phyloP scores from a whole-genome alignment of 2,888 invertebrate species.

The Aspidapion aeneum region DNA sequence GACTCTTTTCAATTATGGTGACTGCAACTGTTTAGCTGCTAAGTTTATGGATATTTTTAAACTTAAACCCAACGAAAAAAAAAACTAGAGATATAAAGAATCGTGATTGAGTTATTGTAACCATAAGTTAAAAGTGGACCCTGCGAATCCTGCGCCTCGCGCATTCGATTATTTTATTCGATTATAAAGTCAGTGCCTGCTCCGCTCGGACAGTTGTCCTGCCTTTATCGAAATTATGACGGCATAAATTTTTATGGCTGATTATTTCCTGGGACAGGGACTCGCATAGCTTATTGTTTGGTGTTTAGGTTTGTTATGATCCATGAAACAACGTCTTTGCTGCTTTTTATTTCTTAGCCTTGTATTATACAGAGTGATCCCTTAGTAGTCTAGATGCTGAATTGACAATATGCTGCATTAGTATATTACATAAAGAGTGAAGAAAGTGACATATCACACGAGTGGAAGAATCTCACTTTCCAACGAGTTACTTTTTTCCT shows the following conservation, averaged over 20 bases:
- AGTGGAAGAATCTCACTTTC: no score
- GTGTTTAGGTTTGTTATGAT: neutral
- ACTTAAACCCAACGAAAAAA: neutral
- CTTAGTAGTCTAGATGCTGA: no score
- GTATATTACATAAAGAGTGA: no score
- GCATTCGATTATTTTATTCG: neutral
- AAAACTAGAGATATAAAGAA: conserved; percentile 10
- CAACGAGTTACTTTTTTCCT: no score
- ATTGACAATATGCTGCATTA: no score
- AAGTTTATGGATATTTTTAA: no score
- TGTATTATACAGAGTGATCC: no score
- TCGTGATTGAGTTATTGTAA: conserved; percentile 50
- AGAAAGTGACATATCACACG: no score
- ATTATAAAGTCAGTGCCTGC: neutral
- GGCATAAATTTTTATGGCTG: conserved; percentile 9
- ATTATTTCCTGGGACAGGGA: conserved; percentile 1
- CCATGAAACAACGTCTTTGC: neutral
- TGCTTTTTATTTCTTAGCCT: no score
- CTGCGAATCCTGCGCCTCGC: conserved; percentile 6
- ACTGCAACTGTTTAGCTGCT: no score
- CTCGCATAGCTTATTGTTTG: neutral
- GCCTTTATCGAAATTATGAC: conserved; percentile 5
- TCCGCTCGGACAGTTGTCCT: neutral
- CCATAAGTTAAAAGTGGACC: conserved; percentile 40
- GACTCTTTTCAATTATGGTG: no score